Evolutionary conservation across 2,113 vertebrate genomes (phyloP).

Genomic region (Tragelaphus buxtoni): DNA sequence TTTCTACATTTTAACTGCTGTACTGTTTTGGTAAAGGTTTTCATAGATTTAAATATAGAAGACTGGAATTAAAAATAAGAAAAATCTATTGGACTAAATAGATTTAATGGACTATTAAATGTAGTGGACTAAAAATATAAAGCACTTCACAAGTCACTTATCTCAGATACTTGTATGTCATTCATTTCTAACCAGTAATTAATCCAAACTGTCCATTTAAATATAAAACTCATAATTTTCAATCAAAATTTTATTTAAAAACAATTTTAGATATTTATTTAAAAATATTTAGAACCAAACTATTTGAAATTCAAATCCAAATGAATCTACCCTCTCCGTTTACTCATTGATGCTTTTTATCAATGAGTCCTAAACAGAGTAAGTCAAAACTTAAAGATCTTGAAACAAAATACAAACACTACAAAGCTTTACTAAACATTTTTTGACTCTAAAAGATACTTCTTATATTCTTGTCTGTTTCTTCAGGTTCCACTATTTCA

Average conservation of each 20-base stretch:
- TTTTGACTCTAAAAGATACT: not conserved
- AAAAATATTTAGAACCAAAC: conserved; percentile 21
- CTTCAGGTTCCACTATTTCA: conserved; percentile 8
- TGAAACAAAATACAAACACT: not conserved
- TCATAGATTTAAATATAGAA: not conserved
- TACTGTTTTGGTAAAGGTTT: not conserved
- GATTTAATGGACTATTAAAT: not conserved
- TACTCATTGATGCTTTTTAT: not conserved
- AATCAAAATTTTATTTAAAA: not conserved
- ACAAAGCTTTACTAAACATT: conserved; percentile 12
- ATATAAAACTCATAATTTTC: not conserved
- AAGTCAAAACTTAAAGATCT: not conserved
- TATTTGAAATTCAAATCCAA: conserved; percentile 29
- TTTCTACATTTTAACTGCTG: not conserved
- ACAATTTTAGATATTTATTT: not conserved
- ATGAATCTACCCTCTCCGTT: not conserved
- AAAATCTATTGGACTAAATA: not conserved
- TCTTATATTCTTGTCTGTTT: not conserved
- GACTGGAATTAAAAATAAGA: not conserved
- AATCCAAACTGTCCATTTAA: not conserved
- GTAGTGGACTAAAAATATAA: not conserved
- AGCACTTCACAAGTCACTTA: not conserved
- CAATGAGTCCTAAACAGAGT: not conserved
- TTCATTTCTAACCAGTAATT: conserved; percentile 26
- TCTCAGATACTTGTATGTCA: not conserved